A percentile compares a stretch with the other conserved stretches of the same genome.
Conservation (phyloP, 2,797 vertebrate species). For the Chrosomus eos region DNA sequence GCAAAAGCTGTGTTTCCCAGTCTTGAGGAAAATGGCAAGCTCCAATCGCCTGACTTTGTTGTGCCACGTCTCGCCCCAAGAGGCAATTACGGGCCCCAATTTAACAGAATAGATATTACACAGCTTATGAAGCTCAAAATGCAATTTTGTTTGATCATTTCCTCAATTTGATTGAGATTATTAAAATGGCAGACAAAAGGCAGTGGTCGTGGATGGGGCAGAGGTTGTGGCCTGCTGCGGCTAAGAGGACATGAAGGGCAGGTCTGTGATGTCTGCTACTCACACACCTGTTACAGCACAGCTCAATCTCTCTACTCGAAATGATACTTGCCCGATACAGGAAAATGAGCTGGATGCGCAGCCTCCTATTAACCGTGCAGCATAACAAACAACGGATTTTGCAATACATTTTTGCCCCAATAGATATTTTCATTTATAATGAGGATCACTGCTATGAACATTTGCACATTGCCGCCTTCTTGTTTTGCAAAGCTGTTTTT, state of each 20-base stretch:
- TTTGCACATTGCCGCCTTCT: background rate
- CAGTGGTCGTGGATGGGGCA: conserved; percentile 73
- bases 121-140: conserved; percentile 98
- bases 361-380: conserved; percentile 8
- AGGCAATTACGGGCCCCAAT: conserved; percentile 98
- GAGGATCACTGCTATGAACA: background rate
- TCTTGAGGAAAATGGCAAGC: conserved; percentile 94
- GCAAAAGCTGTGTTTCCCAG: conserved; percentile 95
- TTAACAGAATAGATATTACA: conserved; percentile 98
- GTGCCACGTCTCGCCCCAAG: conserved; percentile 89
- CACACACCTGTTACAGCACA: conserved; percentile 64
- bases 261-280: conserved; percentile 77
- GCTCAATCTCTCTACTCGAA: conserved; percentile 39
- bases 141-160: conserved; percentile 97
- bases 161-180: conserved; percentile 96
- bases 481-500: background rate
- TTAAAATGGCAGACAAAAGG: conserved; percentile 92
- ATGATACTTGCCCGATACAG: conserved; percentile 38
- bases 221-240: conserved; percentile 85
- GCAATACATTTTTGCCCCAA: background rate
- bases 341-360: conserved; percentile 30
- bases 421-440: conserved; percentile 13
- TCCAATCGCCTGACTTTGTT: conserved; percentile 98
- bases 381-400: background rate
- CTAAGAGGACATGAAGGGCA: conserved; percentile 86